Base-by-base conservation (phyloP, 2,888 invertebrate species). In the Onthophagus sagittarius region DNA sequence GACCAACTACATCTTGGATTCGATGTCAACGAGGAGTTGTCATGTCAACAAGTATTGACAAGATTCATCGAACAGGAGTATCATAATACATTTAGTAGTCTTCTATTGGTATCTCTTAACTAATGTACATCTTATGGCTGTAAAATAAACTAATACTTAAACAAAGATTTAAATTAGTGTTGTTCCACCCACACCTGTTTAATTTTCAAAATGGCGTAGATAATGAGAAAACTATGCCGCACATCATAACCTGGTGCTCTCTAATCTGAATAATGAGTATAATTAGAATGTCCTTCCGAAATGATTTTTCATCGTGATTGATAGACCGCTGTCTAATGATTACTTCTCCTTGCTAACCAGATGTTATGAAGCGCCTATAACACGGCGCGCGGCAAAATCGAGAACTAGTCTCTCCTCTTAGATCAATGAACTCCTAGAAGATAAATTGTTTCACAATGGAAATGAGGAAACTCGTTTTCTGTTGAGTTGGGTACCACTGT, bases 251-350 rank as follows among this genome's bases (percentile, higher is more conserved):
- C 39, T 11, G 39, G 7, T 7, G 39, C 9, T 53, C 39, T 53
- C 39, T 53, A 53, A 53, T 53, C 39, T 53, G 39, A 53, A 53
- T 53, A 53, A 53, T 53, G 39, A 53, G 32, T 32, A 67, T 67
- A 67, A 67, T 67, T 67, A 67, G 23, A 67, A 23, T n/a, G 31
- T 67, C 31, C 32, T 23, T 67, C 67, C 67, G 23, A 67, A 67
- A 67, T 67, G 32, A 67, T 67, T 67, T 67, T 67, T 67, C 67
- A 67, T 31, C 67, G 32, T 67, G 67, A 67, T 67, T 67, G 32
- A 67, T 67, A 31, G 67, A 67, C 23, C 31, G 5, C 7, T 67
- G 67, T 31, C 67, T 67, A 67, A 67, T 67, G 67, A 32, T 23
- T 32, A 67, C 15, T 23, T 67, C 32, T 14, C 64, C 9, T 67